phyloP scores from a whole-genome alignment of 2,797 vertebrate genomes.

The Cyprinella venusta region DNA sequence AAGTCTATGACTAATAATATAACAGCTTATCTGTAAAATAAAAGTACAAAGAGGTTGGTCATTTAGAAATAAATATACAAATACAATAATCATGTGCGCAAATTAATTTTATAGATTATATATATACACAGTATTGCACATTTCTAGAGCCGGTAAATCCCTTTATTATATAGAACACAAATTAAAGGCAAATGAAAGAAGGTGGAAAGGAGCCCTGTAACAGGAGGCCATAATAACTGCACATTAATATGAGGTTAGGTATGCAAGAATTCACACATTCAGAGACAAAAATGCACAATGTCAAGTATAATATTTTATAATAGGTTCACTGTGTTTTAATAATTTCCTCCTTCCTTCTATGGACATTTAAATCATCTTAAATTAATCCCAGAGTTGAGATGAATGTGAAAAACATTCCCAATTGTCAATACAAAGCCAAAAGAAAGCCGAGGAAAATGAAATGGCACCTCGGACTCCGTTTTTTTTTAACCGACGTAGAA shows the following conservation, averaged over 20 bases:
- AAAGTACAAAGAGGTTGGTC: neutral
- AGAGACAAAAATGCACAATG: conserved; percentile 34
- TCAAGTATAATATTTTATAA: conserved; percentile 26
- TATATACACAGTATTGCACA: no score
- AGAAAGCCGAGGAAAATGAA: conserved; percentile 38
- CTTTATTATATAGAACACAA: neutral
- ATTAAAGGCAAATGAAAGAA: conserved; percentile 25
- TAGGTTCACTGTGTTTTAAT: conserved; percentile 21
- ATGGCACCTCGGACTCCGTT: neutral
- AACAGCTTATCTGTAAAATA: neutral
- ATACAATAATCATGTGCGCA: neutral
- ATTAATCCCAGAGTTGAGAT: neutral
- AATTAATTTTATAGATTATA: neutral
- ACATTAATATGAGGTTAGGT: conserved; percentile 34
- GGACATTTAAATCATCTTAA: neutral
- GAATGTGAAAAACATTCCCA: conserved; percentile 53
- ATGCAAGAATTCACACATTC: conserved; percentile 29
- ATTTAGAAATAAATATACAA: neutral
- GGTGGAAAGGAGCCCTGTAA: conserved; percentile 17
- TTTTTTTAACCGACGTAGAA: neutral
- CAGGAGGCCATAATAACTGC: conserved; percentile 9
- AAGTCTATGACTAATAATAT: no score
- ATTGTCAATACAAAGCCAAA: conserved; percentile 49
- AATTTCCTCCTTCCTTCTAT: neutral
- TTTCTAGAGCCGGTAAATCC: no score